Evolutionary conservation across 2,888 invertebrate species (phyloP).

Genomic region (Ommatoiulus sabulosus): DNA sequence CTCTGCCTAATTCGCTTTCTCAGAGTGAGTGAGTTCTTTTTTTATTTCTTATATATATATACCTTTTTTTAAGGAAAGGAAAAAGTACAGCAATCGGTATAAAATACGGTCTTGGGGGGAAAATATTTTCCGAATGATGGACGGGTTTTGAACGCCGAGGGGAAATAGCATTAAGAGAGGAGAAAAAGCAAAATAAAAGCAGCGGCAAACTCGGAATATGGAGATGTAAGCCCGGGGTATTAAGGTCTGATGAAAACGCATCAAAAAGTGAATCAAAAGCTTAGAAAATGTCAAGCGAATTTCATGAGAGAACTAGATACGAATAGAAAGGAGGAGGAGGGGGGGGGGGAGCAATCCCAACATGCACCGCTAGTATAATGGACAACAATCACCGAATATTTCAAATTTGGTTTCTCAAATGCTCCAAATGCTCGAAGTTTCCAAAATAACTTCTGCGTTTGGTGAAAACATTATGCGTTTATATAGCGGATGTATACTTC

Average conservation of each 20-base stretch:
- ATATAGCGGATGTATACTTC: not conserved
- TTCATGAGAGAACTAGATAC: not conserved
- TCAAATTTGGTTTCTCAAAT: too few species aligned
- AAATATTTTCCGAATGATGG: not conserved
- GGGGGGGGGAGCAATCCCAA: not conserved
- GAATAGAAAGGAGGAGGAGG: not conserved
- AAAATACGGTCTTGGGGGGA: not conserved
- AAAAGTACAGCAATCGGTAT: not conserved
- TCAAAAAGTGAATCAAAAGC: constrained; percentile 47
- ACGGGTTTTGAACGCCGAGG: constrained; percentile 25
- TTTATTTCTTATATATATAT: not conserved
- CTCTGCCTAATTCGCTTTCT: not conserved
- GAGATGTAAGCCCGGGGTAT: not conserved
- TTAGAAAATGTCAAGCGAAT: constrained; percentile 45
- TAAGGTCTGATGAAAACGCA: constrained; percentile 44
- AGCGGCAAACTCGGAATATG: not conserved
- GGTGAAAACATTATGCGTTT: too few species aligned
- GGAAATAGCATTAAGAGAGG: not conserved
- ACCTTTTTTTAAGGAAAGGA: not conserved
- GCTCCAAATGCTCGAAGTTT: too few species aligned
- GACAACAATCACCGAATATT: not conserved
- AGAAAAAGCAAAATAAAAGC: constrained; percentile 21
- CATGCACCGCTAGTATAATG: not conserved
- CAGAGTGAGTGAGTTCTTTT: not conserved
- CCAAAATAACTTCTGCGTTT: too few species aligned